These are phyloP conservation scores for Coracopsis vasa DNA, from an alignment of 2,113 vertebrate genomes.

Conservation along the genomic window DNA sequence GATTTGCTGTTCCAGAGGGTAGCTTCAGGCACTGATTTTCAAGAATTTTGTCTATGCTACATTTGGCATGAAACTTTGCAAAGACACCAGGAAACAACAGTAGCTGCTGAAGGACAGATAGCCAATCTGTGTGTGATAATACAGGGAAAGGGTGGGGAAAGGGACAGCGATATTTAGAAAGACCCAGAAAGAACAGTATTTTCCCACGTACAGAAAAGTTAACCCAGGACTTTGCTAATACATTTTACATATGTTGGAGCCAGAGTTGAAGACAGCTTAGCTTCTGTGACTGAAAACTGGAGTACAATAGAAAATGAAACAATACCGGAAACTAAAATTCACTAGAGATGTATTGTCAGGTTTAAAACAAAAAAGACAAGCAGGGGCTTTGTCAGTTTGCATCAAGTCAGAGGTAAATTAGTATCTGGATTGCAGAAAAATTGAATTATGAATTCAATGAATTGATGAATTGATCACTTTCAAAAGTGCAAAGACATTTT, in stretches of 20 bases:
- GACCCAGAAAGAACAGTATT: neutral
- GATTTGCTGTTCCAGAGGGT: constrained; percentile 1
- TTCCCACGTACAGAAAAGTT: neutral
- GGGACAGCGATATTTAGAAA: neutral
- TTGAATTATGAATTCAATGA: neutral
- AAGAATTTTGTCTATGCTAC: neutral
- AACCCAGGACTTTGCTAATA: neutral
- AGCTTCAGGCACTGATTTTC: neutral
- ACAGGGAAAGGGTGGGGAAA: constrained; percentile 6
- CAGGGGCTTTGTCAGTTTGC: neutral
- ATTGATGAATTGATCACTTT: accelerated
- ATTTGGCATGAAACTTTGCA: neutral
- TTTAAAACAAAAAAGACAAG: neutral
- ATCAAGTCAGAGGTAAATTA: neutral
- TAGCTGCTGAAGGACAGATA: neutral
- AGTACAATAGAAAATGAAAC: neutral
- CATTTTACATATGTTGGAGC: neutral
- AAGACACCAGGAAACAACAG: neutral
- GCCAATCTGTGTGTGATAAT: neutral
- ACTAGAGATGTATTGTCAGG: neutral
- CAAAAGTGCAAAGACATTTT: neutral
- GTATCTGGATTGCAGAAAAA: neutral
- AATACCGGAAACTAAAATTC: neutral
- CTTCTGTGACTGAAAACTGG: neutral
- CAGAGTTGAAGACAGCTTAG: neutral